phyloP scores from a whole-genome alignment of 2,888 invertebrate species.

The Athripsodes cinereus region DNA sequence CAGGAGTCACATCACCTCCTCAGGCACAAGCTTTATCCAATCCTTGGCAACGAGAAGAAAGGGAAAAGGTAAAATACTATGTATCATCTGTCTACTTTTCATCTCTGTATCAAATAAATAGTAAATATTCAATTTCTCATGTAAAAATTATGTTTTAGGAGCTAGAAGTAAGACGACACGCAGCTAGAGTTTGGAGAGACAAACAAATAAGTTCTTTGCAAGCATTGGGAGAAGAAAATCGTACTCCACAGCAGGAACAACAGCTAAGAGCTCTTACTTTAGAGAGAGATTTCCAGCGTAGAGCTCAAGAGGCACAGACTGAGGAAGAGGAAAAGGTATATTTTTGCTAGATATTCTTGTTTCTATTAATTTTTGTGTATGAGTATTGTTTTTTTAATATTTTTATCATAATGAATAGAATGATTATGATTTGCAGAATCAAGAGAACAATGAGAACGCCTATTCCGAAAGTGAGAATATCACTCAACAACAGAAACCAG shows the following conservation, averaged over 20 bases:
- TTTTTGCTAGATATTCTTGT: too few species aligned
- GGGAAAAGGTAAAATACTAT: slow-evolving; percentile 56
- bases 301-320: slow-evolving; percentile 73
- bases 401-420: not conserved
- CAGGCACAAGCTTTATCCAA: slow-evolving; percentile 47
- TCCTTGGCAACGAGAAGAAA: slow-evolving; percentile 92
- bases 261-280: slow-evolving; percentile 81
- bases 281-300: slow-evolving; percentile 90
- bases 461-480: slow-evolving; percentile 5
- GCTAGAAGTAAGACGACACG: slow-evolving; percentile 64
- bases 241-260: slow-evolving; percentile 78
- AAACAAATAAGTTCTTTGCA: slow-evolving; percentile 80
- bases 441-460: slow-evolving; percentile 8
- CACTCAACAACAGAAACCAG: slow-evolving; percentile 8
- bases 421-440: slow-evolving; percentile 27
- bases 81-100: not conserved
- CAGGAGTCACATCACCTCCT: slow-evolving; percentile 38
- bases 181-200: slow-evolving; percentile 75
- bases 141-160: slow-evolving; percentile 45
- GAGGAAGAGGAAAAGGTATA: slow-evolving; percentile 59
- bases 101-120: too few species aligned
- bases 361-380: too few species aligned
- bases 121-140: too few species aligned
- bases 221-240: slow-evolving; percentile 50
- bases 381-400: not conserved